Percentiles rank a stretch among this genome's conserved stretches.
Conservation (phyloP, 2,797 vertebrate genomes). For the Aldrovandia affinis region DNA sequence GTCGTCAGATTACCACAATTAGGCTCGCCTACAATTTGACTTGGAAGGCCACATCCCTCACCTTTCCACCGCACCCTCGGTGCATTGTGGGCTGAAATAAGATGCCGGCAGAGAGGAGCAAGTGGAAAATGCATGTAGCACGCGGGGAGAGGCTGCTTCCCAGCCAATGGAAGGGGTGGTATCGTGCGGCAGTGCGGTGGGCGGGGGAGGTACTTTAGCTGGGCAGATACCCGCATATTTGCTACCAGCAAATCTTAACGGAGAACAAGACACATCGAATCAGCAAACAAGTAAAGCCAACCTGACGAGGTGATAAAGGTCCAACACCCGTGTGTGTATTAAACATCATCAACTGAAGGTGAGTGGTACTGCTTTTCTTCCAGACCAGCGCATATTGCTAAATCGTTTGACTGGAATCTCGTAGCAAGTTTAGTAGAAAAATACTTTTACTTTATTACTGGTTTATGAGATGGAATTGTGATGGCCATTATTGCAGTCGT, state of each 20-base stretch:
- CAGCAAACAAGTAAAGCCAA: background rate
- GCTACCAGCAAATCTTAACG: constrained; percentile 42
- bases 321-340: background rate
- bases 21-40: background rate
- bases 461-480: background rate
- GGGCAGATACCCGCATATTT: constrained; percentile 61
- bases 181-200: constrained; percentile 66
- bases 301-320: constrained; percentile 17
- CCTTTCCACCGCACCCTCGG: constrained; percentile 45
- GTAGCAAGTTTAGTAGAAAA: background rate
- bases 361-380: background rate
- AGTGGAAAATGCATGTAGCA: constrained; percentile 78
- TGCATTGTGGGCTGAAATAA: constrained; percentile 97
- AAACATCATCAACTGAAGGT: constrained; percentile 28
- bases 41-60: constrained; percentile 36
- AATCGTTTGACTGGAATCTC: background rate
- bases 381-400: too few species aligned
- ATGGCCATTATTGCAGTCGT: background rate
- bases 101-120: constrained; percentile 81
- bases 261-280: constrained; percentile 16
- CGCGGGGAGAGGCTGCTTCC: constrained; percentile 52
- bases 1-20: background rate
- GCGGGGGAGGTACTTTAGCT: constrained; percentile 75
- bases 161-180: constrained; percentile 76
- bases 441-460: background rate